Evolutionary conservation across 2,797 vertebrate species (phyloP).

Genomic region (Silurus aristotelis): DNA sequence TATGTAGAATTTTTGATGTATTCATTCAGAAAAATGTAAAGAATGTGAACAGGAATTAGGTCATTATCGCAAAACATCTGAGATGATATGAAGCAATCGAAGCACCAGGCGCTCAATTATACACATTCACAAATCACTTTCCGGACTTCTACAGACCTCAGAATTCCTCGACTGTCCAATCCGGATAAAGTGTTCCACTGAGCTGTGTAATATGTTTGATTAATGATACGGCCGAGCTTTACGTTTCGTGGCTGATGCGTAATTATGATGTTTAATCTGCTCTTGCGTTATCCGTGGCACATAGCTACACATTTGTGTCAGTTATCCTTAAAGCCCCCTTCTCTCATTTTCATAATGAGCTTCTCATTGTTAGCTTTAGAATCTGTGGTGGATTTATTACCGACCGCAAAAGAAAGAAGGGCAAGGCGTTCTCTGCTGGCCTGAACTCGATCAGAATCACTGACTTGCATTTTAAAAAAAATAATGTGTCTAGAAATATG

Average conservation of each 20-base stretch:
- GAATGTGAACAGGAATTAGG: not conserved
- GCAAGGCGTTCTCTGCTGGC: no score
- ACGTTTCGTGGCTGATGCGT: not conserved
- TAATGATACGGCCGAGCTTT: constrained; percentile 1
- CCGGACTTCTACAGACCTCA: not conserved
- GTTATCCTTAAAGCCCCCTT: not conserved
- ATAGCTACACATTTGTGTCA: constrained; percentile 9
- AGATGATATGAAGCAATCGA: not conserved
- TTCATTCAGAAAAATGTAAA: no score
- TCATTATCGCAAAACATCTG: not conserved
- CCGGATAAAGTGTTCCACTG: not conserved
- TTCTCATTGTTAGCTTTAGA: not conserved
- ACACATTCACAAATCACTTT: not conserved
- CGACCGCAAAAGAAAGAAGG: not conserved
- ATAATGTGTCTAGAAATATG: no score
- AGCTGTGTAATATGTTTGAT: constrained; percentile 15
- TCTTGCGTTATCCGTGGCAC: not conserved
- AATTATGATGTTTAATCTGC: constrained; percentile 23
- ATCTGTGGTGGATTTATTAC: not conserved
- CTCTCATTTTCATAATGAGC: constrained; percentile 7
- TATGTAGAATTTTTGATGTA: no score
- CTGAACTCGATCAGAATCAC: no score
- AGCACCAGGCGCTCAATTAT: not conserved
- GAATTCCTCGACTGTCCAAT: not conserved
- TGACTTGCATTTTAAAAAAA: no score